Evolutionary conservation across 2,113 vertebrate genomes (phyloP).

Genomic region (Diadophis punctatus): DNA sequence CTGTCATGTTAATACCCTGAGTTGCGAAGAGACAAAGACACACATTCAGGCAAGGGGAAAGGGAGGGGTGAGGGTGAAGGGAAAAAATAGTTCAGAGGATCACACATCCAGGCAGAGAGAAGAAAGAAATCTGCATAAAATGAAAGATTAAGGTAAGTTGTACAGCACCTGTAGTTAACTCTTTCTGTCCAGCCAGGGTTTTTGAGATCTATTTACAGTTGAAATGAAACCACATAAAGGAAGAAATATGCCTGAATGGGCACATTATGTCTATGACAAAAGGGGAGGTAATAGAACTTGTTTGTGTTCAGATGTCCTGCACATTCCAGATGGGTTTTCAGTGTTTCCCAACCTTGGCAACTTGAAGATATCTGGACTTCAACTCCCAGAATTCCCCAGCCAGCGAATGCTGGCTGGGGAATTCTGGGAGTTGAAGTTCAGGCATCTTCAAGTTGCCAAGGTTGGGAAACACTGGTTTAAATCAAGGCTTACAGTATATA

Average conservation of each 20-base stretch:
- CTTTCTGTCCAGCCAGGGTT: neutral
- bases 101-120: neutral
- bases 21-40: neutral
- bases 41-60: slow-evolving; percentile 19
- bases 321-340: neutral
- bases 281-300: too few species aligned
- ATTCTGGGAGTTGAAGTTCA: too few species aligned
- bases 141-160: slow-evolving; percentile 1
- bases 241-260: neutral
- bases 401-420: too few species aligned
- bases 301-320: neutral
- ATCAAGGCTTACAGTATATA: neutral
- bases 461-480: too few species aligned
- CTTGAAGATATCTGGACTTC: too few species aligned
- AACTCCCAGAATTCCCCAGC: too few species aligned
- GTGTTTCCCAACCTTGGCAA: too few species aligned
- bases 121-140: neutral
- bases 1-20: slow-evolving; percentile 40
- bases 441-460: too few species aligned
- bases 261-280: neutral
- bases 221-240: neutral
- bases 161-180: neutral
- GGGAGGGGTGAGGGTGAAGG: neutral
- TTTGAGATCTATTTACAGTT: neutral
- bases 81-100: slow-evolving; percentile 22